Evolutionary conservation across 2,113 vertebrate species (phyloP).

Genomic region (Albula goreensis): DNA sequence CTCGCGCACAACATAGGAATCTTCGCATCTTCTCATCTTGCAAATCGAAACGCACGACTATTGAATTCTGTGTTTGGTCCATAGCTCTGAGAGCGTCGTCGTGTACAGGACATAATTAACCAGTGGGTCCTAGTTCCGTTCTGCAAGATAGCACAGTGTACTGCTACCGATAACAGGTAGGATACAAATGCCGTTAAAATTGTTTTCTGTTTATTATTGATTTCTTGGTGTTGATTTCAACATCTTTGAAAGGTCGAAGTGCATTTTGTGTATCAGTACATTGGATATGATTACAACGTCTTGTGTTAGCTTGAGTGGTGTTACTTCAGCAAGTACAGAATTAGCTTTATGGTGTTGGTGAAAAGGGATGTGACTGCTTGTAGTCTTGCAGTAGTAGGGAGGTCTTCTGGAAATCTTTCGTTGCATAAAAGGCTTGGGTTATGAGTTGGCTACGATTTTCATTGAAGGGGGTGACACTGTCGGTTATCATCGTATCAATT

Average conservation of each 20-base stretch:
- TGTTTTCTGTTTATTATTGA: slow-evolving; percentile 18
- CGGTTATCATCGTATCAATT: background rate
- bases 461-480: background rate
- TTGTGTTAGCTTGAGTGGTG: background rate
- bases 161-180: slow-evolving; percentile 29
- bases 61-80: slow-evolving; percentile 51
- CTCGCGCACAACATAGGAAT: slow-evolving; percentile 57
- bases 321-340: slow-evolving; percentile 5
- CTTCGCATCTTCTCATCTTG: slow-evolving; percentile 47
- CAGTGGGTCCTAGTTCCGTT: slow-evolving; percentile 19
- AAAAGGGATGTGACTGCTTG: slow-evolving; percentile 12
- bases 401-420: slow-evolving; percentile 16
- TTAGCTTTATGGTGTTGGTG: background rate
- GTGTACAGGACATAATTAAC: slow-evolving; percentile 27
- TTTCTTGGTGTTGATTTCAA: slow-evolving; percentile 18
- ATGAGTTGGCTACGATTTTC: background rate
- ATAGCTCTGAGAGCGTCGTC: slow-evolving; percentile 43
- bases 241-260: background rate
- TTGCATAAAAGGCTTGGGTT: slow-evolving; percentile 16
- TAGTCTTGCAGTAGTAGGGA: slow-evolving; percentile 7
- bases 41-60: slow-evolving; percentile 36
- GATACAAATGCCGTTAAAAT: slow-evolving; percentile 29
- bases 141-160: background rate
- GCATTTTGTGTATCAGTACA: background rate
- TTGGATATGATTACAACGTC: background rate